These are phyloP conservation scores for Diarsia dahlii DNA, from an alignment of 2,888 invertebrate genomes.

Conservation along the genomic window DNA sequence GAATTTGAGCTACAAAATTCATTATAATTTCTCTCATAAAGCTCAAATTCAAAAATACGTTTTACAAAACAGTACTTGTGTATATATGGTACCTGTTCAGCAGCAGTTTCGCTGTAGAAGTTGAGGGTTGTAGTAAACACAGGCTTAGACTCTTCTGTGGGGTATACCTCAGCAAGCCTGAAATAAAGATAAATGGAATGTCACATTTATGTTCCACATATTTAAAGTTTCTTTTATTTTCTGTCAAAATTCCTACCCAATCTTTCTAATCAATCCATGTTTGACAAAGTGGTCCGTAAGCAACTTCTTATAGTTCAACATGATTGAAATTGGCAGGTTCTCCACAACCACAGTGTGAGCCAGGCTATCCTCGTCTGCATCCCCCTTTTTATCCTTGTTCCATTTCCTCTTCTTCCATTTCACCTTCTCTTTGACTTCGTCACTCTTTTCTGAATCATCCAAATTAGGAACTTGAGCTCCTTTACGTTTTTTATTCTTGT, in stretches of 20 bases:
- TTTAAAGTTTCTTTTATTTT: not conserved
- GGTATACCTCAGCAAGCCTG: conserved; percentile 83
- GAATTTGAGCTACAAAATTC: no score
- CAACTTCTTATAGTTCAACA: conserved; percentile 78
- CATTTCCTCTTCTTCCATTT: conserved; percentile 85
- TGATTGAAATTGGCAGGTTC: conserved; percentile 79
- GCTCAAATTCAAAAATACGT: not conserved
- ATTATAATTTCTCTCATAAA: no score
- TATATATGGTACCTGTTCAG: conserved; percentile 73
- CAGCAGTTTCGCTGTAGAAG: conserved; percentile 79
- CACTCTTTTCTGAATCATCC: conserved; percentile 65
- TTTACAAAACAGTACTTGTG: not conserved
- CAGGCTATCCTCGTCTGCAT: conserved; percentile 62
- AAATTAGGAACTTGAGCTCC: conserved; percentile 56
- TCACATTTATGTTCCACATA: not conserved
- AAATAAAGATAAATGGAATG: conserved; percentile 54
- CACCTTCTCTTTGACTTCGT: conserved; percentile 77
- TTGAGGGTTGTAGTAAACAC: conserved; percentile 82
- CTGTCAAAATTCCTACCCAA: conserved; percentile 78
- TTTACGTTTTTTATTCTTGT: conserved; percentile 70
- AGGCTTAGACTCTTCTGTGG: conserved; percentile 77
- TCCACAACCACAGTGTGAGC: conserved; percentile 78
- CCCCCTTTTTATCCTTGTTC: conserved; percentile 83
- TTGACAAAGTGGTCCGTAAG: conserved; percentile 81
- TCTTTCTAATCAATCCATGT: conserved; percentile 78